Percentiles rank a stretch among this genome's conserved stretches.
Evolutionary conservation across 2,888 invertebrate species (phyloP).

Genomic region (Malthinus seriepunctatus): DNA sequence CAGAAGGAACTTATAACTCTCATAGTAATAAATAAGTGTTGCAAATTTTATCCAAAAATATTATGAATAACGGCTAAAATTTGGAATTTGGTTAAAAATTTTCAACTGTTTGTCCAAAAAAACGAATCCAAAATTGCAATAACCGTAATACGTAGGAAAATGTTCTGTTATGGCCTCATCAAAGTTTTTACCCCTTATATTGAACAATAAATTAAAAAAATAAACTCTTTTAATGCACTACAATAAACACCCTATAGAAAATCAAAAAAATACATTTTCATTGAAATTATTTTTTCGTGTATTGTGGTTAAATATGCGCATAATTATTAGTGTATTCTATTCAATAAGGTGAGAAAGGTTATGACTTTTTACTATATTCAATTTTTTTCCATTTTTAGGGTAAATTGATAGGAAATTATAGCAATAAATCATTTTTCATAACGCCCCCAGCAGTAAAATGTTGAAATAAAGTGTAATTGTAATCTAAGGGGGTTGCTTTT

Average conservation of each 20-base stretch:
- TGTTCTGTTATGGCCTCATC: too few relatives aligned
- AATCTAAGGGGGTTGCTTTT: background rate
- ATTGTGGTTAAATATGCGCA: constrained; percentile 25
- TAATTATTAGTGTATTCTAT: constrained; percentile 21
- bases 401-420: constrained; percentile 23
- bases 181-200: background rate
- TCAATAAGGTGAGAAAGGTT: constrained; percentile 25
- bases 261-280: constrained; percentile 4
- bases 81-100: too few relatives aligned
- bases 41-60: too few relatives aligned
- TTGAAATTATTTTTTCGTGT: background rate
- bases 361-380: constrained; percentile 9
- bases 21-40: too few relatives aligned
- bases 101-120: too few relatives aligned
- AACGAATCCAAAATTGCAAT: too few relatives aligned
- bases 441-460: constrained; percentile 10
- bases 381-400: constrained; percentile 18
- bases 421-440: constrained; percentile 20
- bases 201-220: background rate
- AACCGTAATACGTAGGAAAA: too few relatives aligned
- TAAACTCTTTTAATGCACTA: background rate
- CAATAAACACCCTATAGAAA: constrained; percentile 6
- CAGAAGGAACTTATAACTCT: too few relatives aligned
- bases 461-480: background rate
- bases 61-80: too few relatives aligned